These are phyloP conservation scores for Cyprinella venusta DNA, from an alignment of 2,797 vertebrate genomes.

Conservation along the genomic window DNA sequence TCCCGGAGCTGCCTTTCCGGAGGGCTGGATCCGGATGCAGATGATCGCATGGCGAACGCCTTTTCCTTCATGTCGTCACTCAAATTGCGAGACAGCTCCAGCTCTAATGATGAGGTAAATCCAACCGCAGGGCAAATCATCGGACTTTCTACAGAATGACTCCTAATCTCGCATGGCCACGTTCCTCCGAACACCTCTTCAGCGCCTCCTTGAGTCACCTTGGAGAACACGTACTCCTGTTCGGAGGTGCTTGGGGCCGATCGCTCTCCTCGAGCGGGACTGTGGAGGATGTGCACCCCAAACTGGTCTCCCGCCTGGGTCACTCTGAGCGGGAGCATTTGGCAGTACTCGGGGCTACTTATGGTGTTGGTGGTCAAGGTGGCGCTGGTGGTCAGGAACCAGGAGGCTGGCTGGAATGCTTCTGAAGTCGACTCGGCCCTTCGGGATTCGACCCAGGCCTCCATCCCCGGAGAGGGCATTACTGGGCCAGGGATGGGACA, in stretches of 20 bases:
- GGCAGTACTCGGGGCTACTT: slow-evolving; percentile 91
- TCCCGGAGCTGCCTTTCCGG: slow-evolving; percentile 76
- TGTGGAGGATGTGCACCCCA: slow-evolving; percentile 85
- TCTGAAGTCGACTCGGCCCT: slow-evolving; percentile 71
- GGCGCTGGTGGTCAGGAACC: slow-evolving; percentile 95
- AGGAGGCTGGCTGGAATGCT: slow-evolving; percentile 85
- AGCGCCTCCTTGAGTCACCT: slow-evolving; percentile 72
- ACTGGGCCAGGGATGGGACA: slow-evolving; percentile 60
- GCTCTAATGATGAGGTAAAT: slow-evolving; percentile 83
- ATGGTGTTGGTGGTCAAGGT: slow-evolving; percentile 95
- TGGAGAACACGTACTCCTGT: slow-evolving; percentile 70
- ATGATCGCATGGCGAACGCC: slow-evolving; percentile 86
- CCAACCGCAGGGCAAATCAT: slow-evolving; percentile 85
- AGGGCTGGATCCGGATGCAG: slow-evolving; percentile 59
- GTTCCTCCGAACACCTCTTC: slow-evolving; percentile 83
- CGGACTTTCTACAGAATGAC: slow-evolving; percentile 77
- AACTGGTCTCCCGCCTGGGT: slow-evolving; percentile 79
- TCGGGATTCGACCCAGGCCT: slow-evolving; percentile 74
- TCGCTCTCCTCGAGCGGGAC: slow-evolving; percentile 75
- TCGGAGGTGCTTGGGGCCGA: slow-evolving; percentile 74
- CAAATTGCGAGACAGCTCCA: slow-evolving; percentile 92
- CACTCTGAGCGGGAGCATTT: slow-evolving; percentile 79
- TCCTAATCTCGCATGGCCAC: slow-evolving; percentile 83
- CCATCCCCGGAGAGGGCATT: slow-evolving; percentile 49
- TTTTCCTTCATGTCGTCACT: slow-evolving; percentile 99